Conservation (phyloP, 1,140 invertebrate species). For the Amphibalanus amphitrite region DNA sequence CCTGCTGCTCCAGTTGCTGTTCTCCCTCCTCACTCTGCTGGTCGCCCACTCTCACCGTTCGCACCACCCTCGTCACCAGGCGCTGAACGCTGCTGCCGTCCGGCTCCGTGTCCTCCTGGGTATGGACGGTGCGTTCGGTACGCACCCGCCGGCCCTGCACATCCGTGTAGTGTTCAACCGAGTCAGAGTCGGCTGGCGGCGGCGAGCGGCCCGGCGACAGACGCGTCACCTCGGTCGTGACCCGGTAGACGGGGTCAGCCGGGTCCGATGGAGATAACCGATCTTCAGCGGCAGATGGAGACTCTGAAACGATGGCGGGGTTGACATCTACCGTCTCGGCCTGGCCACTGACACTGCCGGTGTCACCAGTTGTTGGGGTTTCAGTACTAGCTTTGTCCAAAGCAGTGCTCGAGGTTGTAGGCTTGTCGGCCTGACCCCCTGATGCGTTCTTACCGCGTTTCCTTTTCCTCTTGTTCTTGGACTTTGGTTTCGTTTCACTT, state of each 20-base stretch:
- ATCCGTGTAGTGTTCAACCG: neutral
- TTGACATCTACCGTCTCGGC: too few relatives aligned
- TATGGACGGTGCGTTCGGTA: neutral
- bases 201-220: neutral
- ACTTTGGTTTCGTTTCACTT: too few relatives aligned
- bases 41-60: neutral
- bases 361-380: too few relatives aligned
- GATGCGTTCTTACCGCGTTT: too few relatives aligned
- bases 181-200: neutral
- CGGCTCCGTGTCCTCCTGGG: neutral
- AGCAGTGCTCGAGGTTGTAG: too few relatives aligned
- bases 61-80: neutral
- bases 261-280: neutral
- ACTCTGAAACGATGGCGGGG: too few relatives aligned
- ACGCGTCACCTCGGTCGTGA: neutral
- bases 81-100: neutral
- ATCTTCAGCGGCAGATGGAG: too few relatives aligned
- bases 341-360: too few relatives aligned
- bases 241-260: neutral
- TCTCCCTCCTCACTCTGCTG: neutral
- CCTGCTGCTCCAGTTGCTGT: too few relatives aligned
- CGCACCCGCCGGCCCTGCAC: neutral
- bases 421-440: too few relatives aligned
- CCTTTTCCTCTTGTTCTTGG: too few relatives aligned
- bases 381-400: too few relatives aligned